Conservation (phyloP, 2,797 vertebrate genomes). For the Oreortyx pictus region DNA sequence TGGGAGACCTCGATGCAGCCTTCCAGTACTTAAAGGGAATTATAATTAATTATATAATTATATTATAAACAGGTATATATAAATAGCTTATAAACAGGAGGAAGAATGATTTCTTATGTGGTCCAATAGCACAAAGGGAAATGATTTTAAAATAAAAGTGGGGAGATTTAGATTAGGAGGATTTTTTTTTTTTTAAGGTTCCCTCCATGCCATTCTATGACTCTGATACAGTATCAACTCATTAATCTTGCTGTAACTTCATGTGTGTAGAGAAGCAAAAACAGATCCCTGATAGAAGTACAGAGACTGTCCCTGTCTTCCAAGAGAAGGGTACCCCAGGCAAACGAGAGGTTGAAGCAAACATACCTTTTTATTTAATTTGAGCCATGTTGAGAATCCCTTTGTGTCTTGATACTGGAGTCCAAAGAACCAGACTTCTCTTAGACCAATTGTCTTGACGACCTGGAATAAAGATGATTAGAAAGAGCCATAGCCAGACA, state of each 20-base stretch:
- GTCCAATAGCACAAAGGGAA: neutral
- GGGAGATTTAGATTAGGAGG: too few species aligned
- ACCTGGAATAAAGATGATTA: conserved; percentile 80
- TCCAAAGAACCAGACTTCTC: conserved; percentile 99
- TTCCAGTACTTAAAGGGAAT: neutral
- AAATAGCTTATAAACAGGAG: neutral
- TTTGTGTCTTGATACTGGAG: conserved; percentile 99
- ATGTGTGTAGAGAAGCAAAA: neutral
- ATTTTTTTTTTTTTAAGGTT: neutral
- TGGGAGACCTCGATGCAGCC: too few species aligned
- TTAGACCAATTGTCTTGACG: conserved; percentile 96
- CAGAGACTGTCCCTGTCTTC: neutral
- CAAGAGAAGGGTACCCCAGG: neutral
- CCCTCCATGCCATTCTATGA: neutral
- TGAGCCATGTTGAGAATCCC: conserved; percentile 97
- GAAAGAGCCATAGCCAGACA: neutral
- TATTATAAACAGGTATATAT: too few species aligned
- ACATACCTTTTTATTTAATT: conserved; percentile 98
- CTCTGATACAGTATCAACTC: neutral
- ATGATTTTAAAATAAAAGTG: neutral
- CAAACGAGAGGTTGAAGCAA: neutral
- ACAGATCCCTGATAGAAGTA: neutral
- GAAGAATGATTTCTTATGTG: neutral
- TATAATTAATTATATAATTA: too few species aligned
- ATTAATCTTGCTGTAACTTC: neutral